Evolutionary conservation across 30 jellyfish, hydroid and myxozoan genomes (phyloP).

Genomic region (Aurelia aurita): DNA sequence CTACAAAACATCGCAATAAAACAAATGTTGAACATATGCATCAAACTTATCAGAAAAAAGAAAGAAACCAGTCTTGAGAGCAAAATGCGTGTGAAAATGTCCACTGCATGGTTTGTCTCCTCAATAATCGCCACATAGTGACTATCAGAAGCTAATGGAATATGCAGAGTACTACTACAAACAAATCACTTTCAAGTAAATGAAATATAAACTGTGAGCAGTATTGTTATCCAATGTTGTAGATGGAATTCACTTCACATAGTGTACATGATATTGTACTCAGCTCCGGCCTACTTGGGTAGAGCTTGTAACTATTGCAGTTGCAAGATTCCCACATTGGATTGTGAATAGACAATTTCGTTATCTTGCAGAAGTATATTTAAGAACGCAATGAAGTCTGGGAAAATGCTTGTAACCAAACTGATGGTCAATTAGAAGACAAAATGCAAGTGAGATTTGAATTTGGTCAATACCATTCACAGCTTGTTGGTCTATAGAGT

Average conservation of each 20-base stretch:
- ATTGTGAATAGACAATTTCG: background rate
- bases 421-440: too few relatives aligned
- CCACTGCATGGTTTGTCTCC: slow-evolving; percentile 97
- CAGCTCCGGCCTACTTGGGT: slow-evolving; percentile 75
- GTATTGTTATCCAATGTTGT: slow-evolving; percentile 77
- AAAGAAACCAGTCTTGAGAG: too few relatives aligned
- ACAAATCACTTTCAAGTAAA: slow-evolving; percentile 33
- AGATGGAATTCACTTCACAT: slow-evolving; percentile 76
- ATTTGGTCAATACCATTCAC: too few relatives aligned
- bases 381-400: background rate
- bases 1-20: too few relatives aligned
- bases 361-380: background rate
- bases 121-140: slow-evolving; percentile 82
- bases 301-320: slow-evolving; percentile 52
- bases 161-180: slow-evolving; percentile 86
- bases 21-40: background rate
- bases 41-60: background rate
- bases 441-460: too few relatives aligned
- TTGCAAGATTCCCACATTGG: slow-evolving; percentile 74
- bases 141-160: slow-evolving; percentile 94
- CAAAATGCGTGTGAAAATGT: slow-evolving; percentile 13
- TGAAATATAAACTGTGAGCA: slow-evolving; percentile 47
- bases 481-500: too few relatives aligned
- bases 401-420: background rate
- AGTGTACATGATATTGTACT: slow-evolving; percentile 52